Percentiles rank a stretch among this genome's conserved stretches.
Conservation (phyloP, 2,113 vertebrate species). For the Pholis gunnellus region DNA sequence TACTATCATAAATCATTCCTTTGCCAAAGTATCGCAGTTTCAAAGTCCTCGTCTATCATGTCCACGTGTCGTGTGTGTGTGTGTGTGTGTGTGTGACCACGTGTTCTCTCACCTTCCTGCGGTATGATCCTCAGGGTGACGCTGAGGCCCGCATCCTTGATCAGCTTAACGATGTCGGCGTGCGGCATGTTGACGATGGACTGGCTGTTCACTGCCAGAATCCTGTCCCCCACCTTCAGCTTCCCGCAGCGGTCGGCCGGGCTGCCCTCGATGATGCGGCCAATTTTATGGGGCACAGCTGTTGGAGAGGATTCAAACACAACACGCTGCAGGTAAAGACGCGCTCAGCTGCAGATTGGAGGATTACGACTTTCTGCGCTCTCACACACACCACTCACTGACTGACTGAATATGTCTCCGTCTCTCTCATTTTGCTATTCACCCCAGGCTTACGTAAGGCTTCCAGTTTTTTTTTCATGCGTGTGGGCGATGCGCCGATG, state of each 20-base stretch:
- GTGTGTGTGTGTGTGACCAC: background rate
- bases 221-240: constrained; percentile 98
- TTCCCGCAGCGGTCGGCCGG: constrained; percentile 96
- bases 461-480: constrained; percentile 29
- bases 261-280: constrained; percentile 98
- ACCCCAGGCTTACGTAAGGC: constrained; percentile 71
- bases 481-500: constrained; percentile 68
- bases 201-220: constrained; percentile 97
- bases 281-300: constrained; percentile 99
- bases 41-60: background rate
- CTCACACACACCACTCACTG: constrained; percentile 34
- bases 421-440: constrained; percentile 64
- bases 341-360: constrained; percentile 23
- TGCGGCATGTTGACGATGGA: constrained; percentile 98
- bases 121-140: constrained; percentile 97
- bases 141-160: constrained; percentile 98
- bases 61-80: constrained; percentile 8
- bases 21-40: background rate
- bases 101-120: constrained; percentile 92
- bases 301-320: constrained; percentile 38
- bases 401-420: constrained; percentile 55
- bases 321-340: constrained; percentile 46
- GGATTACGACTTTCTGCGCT: constrained; percentile 38
- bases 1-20: constrained; percentile 18
- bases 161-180: constrained; percentile 98